These are phyloP conservation scores for Apodemia mormo DNA, from an alignment of 2,888 invertebrate species.

Conservation along the genomic window DNA sequence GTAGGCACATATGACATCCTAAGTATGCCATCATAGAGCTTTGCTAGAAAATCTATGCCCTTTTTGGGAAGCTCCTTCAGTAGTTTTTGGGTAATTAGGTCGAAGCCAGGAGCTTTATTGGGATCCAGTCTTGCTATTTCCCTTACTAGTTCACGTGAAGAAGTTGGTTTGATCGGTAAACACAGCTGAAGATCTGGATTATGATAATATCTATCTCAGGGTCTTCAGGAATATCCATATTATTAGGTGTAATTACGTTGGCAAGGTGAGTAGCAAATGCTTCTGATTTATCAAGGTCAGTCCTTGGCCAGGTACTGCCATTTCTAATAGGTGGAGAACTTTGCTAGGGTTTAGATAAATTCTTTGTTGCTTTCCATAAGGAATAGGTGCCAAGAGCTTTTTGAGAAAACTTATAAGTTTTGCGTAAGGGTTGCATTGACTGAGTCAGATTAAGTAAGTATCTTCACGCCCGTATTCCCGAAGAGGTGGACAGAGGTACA, in stretches of 20 bases:
- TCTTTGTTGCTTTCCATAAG: no score
- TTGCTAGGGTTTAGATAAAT: background rate
- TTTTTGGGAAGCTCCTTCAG: background rate
- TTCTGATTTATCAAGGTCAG: no score
- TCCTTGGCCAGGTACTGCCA: background rate
- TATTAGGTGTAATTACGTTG: background rate
- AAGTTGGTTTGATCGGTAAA: background rate
- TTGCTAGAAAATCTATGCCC: no score
- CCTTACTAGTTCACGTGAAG: background rate
- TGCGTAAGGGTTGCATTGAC: no score
- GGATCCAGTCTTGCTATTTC: background rate
- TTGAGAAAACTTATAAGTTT: no score
- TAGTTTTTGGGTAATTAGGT: background rate
- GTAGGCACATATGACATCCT: no score
- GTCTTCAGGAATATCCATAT: background rate
- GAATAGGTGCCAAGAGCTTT: no score
- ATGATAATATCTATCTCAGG: background rate
- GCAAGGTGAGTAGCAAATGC: background rate
- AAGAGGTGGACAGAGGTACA: no score
- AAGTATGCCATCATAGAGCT: no score
- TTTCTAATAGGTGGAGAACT: background rate
- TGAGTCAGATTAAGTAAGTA: no score
- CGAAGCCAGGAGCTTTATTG: no score
- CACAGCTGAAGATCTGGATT: background rate
- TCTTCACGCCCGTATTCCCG: no score